Percentiles rank a stretch among this genome's conserved stretches.
phyloP scores from a whole-genome alignment of 2,888 invertebrate genomes.

The Microctonus aethiopoides region DNA sequence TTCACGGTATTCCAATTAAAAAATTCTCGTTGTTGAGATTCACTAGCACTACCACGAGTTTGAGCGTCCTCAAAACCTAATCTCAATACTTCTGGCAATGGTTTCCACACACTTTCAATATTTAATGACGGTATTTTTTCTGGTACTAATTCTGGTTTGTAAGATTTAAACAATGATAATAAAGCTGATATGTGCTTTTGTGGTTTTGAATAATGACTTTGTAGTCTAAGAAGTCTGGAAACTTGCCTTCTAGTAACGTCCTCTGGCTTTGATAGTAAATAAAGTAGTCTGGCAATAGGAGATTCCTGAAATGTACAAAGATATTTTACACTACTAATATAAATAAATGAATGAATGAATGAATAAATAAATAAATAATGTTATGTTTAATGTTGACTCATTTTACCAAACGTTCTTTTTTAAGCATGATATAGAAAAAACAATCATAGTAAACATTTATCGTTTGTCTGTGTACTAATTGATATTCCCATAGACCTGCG shows the following conservation, averaged over 20 bases:
- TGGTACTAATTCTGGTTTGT: constrained; percentile 63
- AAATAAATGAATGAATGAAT: neutral
- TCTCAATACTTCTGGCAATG: constrained; percentile 54
- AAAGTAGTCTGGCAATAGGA: constrained; percentile 55
- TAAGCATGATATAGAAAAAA: constrained; percentile 54
- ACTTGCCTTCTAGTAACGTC: constrained; percentile 62
- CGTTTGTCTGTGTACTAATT: constrained; percentile 51
- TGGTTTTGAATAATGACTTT: constrained; percentile 44
- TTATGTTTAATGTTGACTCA: constrained; percentile 8
- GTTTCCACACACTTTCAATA: constrained; percentile 60
- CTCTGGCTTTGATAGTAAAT: constrained; percentile 59
- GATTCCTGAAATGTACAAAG: constrained; percentile 45
- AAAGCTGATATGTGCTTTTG: constrained; percentile 56
- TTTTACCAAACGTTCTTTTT: constrained; percentile 51
- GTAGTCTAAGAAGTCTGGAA: constrained; percentile 48
- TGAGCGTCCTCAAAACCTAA: constrained; percentile 54
- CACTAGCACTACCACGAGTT: constrained; percentile 43
- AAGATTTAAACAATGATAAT: constrained; percentile 62
- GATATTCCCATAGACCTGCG: constrained; percentile 52
- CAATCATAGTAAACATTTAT: constrained; percentile 57
- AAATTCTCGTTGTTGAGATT: constrained; percentile 29
- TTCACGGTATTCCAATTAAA: constrained; percentile 51
- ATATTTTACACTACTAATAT: neutral
- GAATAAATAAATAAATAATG: neutral
- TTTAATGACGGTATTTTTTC: constrained; percentile 59